Base-by-base conservation (phyloP, 53 echinoderm and acorn worm species). In the Paracentrotus lividus region DNA sequence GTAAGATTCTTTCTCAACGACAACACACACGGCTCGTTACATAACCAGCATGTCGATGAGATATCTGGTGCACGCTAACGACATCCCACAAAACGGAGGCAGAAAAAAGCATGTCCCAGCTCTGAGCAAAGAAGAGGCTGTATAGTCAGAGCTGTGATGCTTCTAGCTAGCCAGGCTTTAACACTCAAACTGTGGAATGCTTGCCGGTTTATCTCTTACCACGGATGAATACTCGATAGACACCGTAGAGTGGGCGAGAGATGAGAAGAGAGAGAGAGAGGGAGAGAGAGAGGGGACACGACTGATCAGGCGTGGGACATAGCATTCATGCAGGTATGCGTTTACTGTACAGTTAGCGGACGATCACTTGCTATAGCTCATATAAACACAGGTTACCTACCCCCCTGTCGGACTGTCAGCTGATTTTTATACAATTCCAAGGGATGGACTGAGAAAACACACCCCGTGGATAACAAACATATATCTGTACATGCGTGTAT, bases 161-260 rank as follows among this genome's bases (percentile, higher is more conserved):
- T n/a, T n/a, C n/a, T 88, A 61, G 89, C 59, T 64, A 26, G 89
- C 61, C 89, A 42, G 26, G 64, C 89, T 58, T 44, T 44, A 65
- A 89, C 42, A 89, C 10, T 89, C 89, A 42, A 89, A 89, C 89
- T 89, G 89, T 89, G 89, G 89, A 89, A 89, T 89, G 89, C 89
- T 64, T 42, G 89, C 89, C 45, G 89, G 59, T 43, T 89, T 89
- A 21, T 89, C 89, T 44, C 55, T 44, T 15, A 64, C 64, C 64
- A 64, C 27, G 89, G 89, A 36, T 89, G 89, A 89, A 44, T 89
- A 89, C 40, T 65, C 89, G 89, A 6, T 40, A 85, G 81, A 49
- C 51, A 53, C 18, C 3, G 53, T 16, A 55, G 24, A 47, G 55
- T 52, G 55, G 86, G 86, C 13, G 86, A 86, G 89, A 64, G 89